Evolutionary conservation across 2,113 vertebrate genomes (phyloP), one percentile per base, ranked within the genome.

Genomic region (Campylomormyrus tamandua): DNA sequence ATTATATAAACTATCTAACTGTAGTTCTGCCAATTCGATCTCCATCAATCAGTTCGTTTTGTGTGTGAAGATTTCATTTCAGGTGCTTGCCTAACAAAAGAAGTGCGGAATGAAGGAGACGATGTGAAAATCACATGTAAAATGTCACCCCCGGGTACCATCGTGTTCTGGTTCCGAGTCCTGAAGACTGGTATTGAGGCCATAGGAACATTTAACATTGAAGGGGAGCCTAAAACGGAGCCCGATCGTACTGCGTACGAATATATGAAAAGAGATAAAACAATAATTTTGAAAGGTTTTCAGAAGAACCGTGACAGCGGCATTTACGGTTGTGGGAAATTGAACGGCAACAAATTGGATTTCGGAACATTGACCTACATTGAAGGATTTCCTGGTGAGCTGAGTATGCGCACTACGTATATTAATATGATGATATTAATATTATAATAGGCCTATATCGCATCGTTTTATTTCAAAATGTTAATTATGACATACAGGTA

Each of bases 111-210:
- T n/a, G n/a, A n/a, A n/a, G 1, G 0, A 0, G 0, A 0, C 0
- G 0, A 2, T 0, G 5, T 88, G 10, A 0, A 24, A 0, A 90
- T 96, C 1, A 0, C 0, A 0, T 96, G 95, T 77, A 0, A 0
- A 0, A 17, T 66, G 8, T 0, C 0, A 0, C 0, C 0, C 0
- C 0, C 0, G 0, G 45, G 11, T n/a, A 10, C 0, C 19, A 5
- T 89, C 3, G 0, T 91, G 0, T 1, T 92, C 70, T 90, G 93
- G 94, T 93, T 95, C 83, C 89, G 88, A 35, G 1, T 89, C 2
- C 53, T 19, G 13, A n/a, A 48, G 35, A 86, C 27, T 3, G 46
- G 45, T 4, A 31, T 91, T 10, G 74, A 89, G 6, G 83, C 90
- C n/a, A 8, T 93, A 35, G 89, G 5, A 6, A 13, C 66, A 0